Base-by-base conservation (phyloP, 35 echinoderm and acorn worm genomes). In the Chiridota heheva region DNA sequence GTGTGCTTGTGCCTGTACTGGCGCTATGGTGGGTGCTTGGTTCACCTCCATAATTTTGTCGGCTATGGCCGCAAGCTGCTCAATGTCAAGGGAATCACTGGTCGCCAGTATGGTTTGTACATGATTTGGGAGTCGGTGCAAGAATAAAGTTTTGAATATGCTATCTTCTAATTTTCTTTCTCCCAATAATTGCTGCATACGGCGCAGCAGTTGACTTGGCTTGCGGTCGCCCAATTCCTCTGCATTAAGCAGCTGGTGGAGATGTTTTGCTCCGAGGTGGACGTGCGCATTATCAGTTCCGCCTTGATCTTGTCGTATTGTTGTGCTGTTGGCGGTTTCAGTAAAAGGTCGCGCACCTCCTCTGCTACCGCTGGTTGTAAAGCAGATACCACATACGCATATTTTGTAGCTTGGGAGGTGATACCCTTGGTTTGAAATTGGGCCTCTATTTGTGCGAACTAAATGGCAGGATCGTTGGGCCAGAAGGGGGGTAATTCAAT, bases 401-500 rank as follows among this genome's bases (percentile, higher is more conserved):
- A 86, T 27, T 78, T 77, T 10, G 78, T 73, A 7, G 41, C 35
- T 18, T 84, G 63, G 16, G 17, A 17, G 0, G 35, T 66, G 31
- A 90, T 90, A 6, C 60, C 12, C 13, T 70, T 51, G 25, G 87
- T 90, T 0, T 36, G 36, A 57, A 90, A 90, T 3, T 66, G 73
- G 0, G 79, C 81, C 44, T 90, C 80, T 0, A 84, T 60, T 58
- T 83, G 56, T 2, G 44, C 56, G 70, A 84, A 90, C 87, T 81
- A 90, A 4, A 89, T 31, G 12, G 39, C 2, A 7, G 86, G 86
- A 33, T 90, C 88, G 42, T 59, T 75, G 5, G 68, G 81, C 88
- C 88, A 90, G 55, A 49, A 80, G 16, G 88, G 81, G 0, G 72
- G 88, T 49, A 89, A 34, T 70, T 89, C 82, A 0, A 89, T 7